phyloP scores from a whole-genome alignment of 2,797 vertebrate species.

The Hemibagrus guttatus region DNA sequence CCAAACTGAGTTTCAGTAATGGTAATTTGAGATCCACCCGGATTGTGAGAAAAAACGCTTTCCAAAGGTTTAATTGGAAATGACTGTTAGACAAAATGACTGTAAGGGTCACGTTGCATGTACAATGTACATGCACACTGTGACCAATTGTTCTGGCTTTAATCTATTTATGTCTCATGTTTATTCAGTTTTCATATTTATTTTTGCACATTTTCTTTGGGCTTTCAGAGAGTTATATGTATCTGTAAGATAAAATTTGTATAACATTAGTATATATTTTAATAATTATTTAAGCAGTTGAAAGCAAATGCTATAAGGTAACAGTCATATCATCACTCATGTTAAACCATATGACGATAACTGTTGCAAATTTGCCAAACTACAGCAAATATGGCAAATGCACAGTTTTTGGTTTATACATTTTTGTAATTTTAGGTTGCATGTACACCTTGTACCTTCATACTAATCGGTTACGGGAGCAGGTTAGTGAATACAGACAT shows the following conservation, averaged over 20 bases:
- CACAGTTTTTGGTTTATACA: background rate
- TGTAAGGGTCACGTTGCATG: background rate
- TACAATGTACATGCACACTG: background rate
- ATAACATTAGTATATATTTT: background rate
- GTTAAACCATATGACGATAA: too few species aligned
- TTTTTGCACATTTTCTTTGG: background rate
- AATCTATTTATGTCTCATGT: background rate
- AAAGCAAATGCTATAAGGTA: background rate
- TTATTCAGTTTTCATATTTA: background rate
- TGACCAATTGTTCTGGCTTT: background rate
- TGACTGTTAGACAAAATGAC: background rate
- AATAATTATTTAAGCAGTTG: background rate
- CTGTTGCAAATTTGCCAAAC: background rate
- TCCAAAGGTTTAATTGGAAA: background rate
- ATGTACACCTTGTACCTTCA: background rate
- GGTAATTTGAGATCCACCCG: background rate
- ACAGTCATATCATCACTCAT: background rate
- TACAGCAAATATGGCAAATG: background rate
- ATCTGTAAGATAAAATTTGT: background rate
- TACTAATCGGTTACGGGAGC: background rate
- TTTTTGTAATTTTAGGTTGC: background rate
- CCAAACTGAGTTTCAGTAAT: background rate
- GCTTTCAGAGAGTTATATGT: background rate
- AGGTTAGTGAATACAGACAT: constrained; percentile 26
- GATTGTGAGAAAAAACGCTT: background rate